Evolutionary conservation across 1,140 invertebrate genomes (phyloP), one percentile per base, ranked within the genome.

Genomic region (Adelges cooleyi): DNA sequence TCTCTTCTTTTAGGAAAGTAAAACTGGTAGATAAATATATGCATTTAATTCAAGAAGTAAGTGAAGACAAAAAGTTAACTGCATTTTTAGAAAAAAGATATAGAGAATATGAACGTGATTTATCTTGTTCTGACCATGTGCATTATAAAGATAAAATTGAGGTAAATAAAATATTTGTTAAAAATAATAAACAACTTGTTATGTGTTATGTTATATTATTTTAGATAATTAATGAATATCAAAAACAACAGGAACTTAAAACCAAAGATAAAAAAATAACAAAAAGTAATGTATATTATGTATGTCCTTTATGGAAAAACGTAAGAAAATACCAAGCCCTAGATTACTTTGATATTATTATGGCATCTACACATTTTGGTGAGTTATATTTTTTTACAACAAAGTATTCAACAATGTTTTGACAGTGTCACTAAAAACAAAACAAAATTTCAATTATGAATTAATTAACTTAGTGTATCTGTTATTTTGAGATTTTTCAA

Each of bases 131-230:
- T 18, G 56, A 62, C 20, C 13, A 13, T 20, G 2, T 11, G 33
- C 56, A 48, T 18, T 22, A 29, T 18, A 62, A 62, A 48, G 27
- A 48, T 33, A 25, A 48, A 62, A 48, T 33, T 22, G 56, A 62
- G 17, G 56, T 62, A 33, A 18, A 0, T 59, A 48, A 62, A 25
- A 62, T 46, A 62, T 29, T 4, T 29, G 46, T 46, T 22, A 42
- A 62, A 62, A 46, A 29, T 48, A 40, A 62, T 29, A 62, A 62
- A 62, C 54, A 59, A 59, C 25, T n/a, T n/a, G n/a, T n/a, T n/a
- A n/a, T n/a, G n/a, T n/a, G n/a, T n/a, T n/a, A n/a, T n/a, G n/a
- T n/a, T n/a, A n/a, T n/a, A n/a, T n/a, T n/a, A n/a, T n/a, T n/a
- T n/a, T n/a, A 62, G 42, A 62, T 46, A 62, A 44, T 4, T 29